A percentile compares a stretch with the other conserved stretches of the same genome.
Conservation (phyloP, 1,140 invertebrate genomes). For the Sminthurinus signatus region DNA sequence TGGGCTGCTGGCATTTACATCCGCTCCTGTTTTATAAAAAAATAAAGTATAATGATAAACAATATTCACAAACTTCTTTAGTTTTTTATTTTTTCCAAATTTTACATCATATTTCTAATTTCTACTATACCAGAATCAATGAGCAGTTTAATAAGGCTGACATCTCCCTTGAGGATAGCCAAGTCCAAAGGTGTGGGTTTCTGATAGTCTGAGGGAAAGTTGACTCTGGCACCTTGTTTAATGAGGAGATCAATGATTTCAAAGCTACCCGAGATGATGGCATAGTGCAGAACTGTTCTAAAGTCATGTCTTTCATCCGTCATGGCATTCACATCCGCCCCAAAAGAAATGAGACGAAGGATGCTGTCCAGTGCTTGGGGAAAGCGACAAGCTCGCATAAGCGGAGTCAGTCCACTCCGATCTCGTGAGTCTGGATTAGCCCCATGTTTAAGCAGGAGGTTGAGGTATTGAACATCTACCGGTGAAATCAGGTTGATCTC, state of each 20-base stretch:
- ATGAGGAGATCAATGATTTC: constrained; percentile 71
- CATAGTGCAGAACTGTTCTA: constrained; percentile 77
- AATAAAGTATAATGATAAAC: no score
- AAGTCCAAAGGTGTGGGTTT: constrained; percentile 78
- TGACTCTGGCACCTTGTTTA: constrained; percentile 68
- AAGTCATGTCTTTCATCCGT: constrained; percentile 71
- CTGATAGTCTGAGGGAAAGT: constrained; percentile 60
- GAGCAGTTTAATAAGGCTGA: constrained; percentile 61
- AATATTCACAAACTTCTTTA: no score
- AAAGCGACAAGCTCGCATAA: constrained; percentile 78
- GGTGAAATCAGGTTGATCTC: constrained; percentile 79
- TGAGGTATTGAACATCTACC: constrained; percentile 60
- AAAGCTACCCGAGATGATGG: constrained; percentile 70
- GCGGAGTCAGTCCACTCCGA: constrained; percentile 70
- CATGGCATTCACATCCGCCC: constrained; percentile 74
- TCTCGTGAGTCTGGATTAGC: constrained; percentile 79
- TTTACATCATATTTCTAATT: no score
- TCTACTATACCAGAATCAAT: constrained; percentile 58
- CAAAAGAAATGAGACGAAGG: constrained; percentile 65
- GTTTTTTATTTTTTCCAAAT: not conserved
- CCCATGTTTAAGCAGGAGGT: constrained; percentile 72
- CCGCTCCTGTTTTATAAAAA: no score
- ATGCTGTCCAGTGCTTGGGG: constrained; percentile 70
- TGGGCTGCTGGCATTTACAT: constrained; percentile 72
- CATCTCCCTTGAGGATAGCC: constrained; percentile 73